A percentile compares a stretch with the other conserved stretches of the same genome.
Evolutionary conservation across 2,113 vertebrate genomes (phyloP).

Genomic region (Xiphorhynchus elegans): DNA sequence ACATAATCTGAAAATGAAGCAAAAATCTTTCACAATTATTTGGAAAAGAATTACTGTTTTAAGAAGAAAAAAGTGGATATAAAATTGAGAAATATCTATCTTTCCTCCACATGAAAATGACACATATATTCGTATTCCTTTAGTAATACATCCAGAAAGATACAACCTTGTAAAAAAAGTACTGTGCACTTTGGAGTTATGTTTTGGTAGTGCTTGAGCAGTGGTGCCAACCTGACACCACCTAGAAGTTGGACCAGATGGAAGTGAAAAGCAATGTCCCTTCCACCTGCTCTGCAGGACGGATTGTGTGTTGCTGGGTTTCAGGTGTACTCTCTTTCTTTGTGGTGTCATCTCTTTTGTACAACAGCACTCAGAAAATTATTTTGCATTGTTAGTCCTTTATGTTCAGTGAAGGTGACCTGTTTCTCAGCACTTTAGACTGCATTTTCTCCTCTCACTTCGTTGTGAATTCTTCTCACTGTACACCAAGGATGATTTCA

Average conservation of each 20-base stretch:
- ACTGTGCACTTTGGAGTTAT: not conserved
- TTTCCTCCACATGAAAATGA: not conserved
- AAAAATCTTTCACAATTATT: not conserved
- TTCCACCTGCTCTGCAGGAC: not conserved
- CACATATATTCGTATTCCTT: not conserved
- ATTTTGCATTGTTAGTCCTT: not conserved
- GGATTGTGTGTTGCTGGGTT: not conserved
- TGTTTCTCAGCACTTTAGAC: not conserved
- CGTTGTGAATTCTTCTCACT: not conserved
- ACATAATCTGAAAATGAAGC: not conserved
- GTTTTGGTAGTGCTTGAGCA: not conserved
- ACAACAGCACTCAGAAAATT: not conserved
- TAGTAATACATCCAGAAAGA: not conserved
- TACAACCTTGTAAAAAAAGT: not conserved
- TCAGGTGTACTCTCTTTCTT: not conserved
- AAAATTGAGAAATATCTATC: not conserved
- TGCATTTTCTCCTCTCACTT: not conserved
- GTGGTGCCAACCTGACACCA: not conserved
- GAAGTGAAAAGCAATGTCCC: not conserved
- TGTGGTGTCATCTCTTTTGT: not conserved
- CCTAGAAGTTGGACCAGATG: fast-evolving
- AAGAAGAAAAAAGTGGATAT: not conserved
- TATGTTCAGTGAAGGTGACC: not conserved
- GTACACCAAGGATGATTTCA: not conserved
- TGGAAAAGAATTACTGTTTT: not conserved